Evolutionary conservation across 2,888 invertebrate genomes (phyloP).

Genomic region (Tethea ocularis): DNA sequence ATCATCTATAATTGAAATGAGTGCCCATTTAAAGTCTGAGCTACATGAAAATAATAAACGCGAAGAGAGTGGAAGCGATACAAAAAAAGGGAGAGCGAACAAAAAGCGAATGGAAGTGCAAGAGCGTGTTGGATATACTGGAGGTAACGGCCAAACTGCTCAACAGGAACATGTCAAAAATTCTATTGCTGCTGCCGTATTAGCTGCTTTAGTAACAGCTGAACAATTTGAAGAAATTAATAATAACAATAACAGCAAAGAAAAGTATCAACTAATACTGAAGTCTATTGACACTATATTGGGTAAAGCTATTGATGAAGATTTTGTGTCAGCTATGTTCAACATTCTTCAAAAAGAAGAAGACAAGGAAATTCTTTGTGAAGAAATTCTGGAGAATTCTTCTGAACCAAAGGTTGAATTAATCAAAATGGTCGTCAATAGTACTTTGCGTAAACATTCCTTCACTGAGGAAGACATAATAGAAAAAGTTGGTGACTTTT

Average conservation of each 20-base stretch:
- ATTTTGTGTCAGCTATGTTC: slow-evolving; percentile 77
- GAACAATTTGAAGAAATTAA: slow-evolving; percentile 79
- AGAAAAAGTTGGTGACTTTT: slow-evolving; percentile 85
- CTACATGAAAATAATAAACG: slow-evolving; percentile 58
- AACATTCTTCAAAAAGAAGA: slow-evolving; percentile 79
- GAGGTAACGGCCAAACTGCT: slow-evolving; percentile 56
- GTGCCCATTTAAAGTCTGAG: slow-evolving; percentile 74
- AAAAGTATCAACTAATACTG: slow-evolving; percentile 77
- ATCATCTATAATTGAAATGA: slow-evolving; percentile 80
- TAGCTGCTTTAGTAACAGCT: slow-evolving; percentile 78
- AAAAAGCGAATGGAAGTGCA: slow-evolving; percentile 58
- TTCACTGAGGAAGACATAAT: slow-evolving; percentile 84
- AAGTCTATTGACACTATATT: slow-evolving; percentile 80
- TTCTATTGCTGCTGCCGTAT: slow-evolving; percentile 79
- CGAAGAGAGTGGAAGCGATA: slow-evolving; percentile 46
- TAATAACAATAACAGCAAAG: slow-evolving; percentile 78
- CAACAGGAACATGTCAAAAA: slow-evolving; percentile 81
- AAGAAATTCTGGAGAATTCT: slow-evolving; percentile 78
- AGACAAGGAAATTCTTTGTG: slow-evolving; percentile 72
- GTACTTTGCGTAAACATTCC: slow-evolving; percentile 69
- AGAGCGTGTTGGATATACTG: slow-evolving; percentile 40
- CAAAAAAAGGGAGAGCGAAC: slow-evolving; percentile 57
- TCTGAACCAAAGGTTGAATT: slow-evolving; percentile 86
- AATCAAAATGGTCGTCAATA: slow-evolving; percentile 82
- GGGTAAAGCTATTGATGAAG: slow-evolving; percentile 76